Evolutionary conservation across 1,140 invertebrate genomes (phyloP), one percentile per base, ranked within the genome.

Genomic region (Phocides pigmalion): DNA sequence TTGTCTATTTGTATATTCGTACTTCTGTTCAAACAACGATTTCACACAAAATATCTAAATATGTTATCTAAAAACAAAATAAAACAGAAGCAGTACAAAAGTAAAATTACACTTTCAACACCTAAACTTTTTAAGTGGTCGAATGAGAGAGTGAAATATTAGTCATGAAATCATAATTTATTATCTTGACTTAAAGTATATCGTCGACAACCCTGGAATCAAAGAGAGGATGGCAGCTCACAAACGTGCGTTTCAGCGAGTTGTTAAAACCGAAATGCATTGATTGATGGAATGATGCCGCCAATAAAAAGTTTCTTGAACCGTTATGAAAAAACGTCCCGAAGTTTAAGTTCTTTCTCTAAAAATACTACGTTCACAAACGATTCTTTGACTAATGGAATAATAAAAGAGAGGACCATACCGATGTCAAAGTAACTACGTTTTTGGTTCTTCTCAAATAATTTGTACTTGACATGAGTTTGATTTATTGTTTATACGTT

Each of bases 241-340:
- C 67, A 54, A 68, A 66, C 51, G 61, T 71, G 65, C 68, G 62
- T 76, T 75, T 71, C 62, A 70, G 49, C 51, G 53, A 69, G 72
- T 67, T 59, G 70, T 79, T 73, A 80, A 77, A 72, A 63, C 56
- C 69, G 42, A 76, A 78, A 71, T 74, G 64, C 50, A 76, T 75
- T 77, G 76, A 82, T 78, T 79, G 76, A 81, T 63, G 64, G 62
- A 72, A 74, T 73, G 70, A 76, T 79, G 69, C 62, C 62, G 66
- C 54, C 67, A 42, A 69, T 82, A 78, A 80, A 81, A 78, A 76
- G 72, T 74, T 78, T 72, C 49, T 67, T 66, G 70, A 72, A 78
- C 79, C 68, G 63, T 69, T 73, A 63, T 61, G 64, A 76, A 79
- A 72, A 70, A 65, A 62, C 62, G 49, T 39, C 61, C 11, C 44